phyloP scores from a whole-genome alignment of 2,888 invertebrate species.

The Eilema caniola region DNA sequence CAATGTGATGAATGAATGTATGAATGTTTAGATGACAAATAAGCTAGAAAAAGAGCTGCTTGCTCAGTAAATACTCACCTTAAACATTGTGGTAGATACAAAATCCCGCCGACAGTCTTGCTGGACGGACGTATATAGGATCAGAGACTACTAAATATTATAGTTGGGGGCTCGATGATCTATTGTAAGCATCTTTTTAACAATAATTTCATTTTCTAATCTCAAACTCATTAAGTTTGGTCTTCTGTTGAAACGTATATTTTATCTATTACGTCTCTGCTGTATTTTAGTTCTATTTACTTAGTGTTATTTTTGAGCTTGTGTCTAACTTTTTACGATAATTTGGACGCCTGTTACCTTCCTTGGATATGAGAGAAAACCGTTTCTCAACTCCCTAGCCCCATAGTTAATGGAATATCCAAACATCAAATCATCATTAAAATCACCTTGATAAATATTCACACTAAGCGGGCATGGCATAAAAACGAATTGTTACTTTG shows the following conservation, averaged over 20 bases:
- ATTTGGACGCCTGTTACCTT: no score
- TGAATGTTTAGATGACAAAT: background rate
- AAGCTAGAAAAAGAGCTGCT: background rate
- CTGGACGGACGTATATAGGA: background rate
- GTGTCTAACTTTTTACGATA: background rate
- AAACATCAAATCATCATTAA: no score
- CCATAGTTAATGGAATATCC: no score
- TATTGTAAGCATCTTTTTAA: background rate
- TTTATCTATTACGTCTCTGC: background rate
- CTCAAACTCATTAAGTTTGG: background rate
- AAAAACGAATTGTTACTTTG: no score
- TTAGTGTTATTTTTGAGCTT: background rate
- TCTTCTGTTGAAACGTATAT: background rate
- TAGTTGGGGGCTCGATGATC: background rate
- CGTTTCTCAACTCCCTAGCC: no score
- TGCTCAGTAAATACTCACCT: background rate
- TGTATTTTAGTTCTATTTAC: no score
- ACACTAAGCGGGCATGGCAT: no score
- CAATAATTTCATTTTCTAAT: background rate
- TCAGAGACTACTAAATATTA: no score
- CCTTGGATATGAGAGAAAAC: no score
- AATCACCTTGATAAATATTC: no score
- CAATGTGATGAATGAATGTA: background rate
- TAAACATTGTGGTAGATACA: no score
- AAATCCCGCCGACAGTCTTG: background rate